Base-by-base conservation (phyloP, 2,888 invertebrate species). In the Acronicta psi region DNA sequence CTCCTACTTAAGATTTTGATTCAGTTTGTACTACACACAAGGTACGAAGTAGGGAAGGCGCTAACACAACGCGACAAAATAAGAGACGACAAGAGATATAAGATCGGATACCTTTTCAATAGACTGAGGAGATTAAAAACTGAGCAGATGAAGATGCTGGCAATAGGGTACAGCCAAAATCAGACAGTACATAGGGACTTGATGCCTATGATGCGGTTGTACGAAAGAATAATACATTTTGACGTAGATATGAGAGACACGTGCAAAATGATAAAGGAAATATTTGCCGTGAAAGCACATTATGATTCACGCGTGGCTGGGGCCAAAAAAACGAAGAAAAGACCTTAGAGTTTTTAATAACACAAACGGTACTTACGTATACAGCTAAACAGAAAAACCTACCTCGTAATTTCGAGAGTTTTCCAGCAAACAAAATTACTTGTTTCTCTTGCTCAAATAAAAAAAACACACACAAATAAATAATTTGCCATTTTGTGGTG, bases 81-180 rank as follows among this genome's bases (percentile, higher is more conserved):
- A 1, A 76, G 79, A 16, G 0, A 10, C 0, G 85, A 85, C 29
- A 83, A 80, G 25, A 70, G 84, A 23, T 89, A 84, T 44, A 75
- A 64, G 46, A 16, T 88, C 0, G 88, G 88, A 0, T 89, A 86
- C 41, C 63, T 87, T 0, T 87, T 86, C 38, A 84, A 82, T 36
- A 76, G 84, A 38, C n/a, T 88, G 45, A 75, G 84, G 7, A 69
- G 82, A 2, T 14, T 87, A 8, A 67, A 73, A 14, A 79, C 77
- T 1, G 84, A 87, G 29, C 77, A 77, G 23, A 34, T 69, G 23
- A 85, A 86, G 49, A 29, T 83, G 13, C 53, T 74, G 0, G 62
- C 42, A 0, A 0, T 17, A 0, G 52, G 62, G 0, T 31, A 17
- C 3, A 0, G 4, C 0, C 11, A 10, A 13, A 13, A 36, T 0